A percentile compares a stretch with the other conserved stretches of the same genome.
Evolutionary conservation across 2,888 invertebrate genomes (phyloP).

Genomic region (Tenthredo mesomela): DNA sequence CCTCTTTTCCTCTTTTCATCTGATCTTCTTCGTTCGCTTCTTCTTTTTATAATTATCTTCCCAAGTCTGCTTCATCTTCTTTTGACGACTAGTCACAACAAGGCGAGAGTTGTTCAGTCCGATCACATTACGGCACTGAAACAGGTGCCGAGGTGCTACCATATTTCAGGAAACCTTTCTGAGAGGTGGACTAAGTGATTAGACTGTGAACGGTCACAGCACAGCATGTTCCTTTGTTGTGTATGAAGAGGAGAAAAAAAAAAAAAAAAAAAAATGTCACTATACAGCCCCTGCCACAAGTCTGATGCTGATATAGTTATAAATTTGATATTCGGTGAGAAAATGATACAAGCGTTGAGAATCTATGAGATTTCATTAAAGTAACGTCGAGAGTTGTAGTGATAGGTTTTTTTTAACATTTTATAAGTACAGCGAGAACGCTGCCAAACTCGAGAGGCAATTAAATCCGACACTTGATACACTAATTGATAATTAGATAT

Average conservation of each 20-base stretch:
- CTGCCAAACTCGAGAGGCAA: background rate
- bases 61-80: conserved; percentile 3
- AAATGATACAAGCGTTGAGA: background rate
- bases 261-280: background rate
- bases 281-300: background rate
- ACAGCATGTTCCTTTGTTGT: conserved; percentile 10
- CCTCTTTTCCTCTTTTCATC: background rate
- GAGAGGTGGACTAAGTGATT: conserved; percentile 43
- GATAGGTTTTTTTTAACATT: background rate
- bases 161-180: conserved; percentile 31
- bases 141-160: conserved; percentile 37
- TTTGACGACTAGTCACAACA: background rate
- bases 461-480: background rate
- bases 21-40: background rate
- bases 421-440: background rate
- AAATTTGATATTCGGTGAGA: background rate
- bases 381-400: background rate
- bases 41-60: background rate
- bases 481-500: conserved; percentile 1
- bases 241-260: background rate
- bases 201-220: conserved; percentile 7
- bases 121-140: conserved; percentile 24
- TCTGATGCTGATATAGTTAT: conserved; percentile 1
- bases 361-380: background rate
- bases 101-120: background rate